These are phyloP conservation scores for Sarcophaga peregrina DNA, from an alignment of 1,140 invertebrate genomes.

Conservation along the genomic window DNA sequence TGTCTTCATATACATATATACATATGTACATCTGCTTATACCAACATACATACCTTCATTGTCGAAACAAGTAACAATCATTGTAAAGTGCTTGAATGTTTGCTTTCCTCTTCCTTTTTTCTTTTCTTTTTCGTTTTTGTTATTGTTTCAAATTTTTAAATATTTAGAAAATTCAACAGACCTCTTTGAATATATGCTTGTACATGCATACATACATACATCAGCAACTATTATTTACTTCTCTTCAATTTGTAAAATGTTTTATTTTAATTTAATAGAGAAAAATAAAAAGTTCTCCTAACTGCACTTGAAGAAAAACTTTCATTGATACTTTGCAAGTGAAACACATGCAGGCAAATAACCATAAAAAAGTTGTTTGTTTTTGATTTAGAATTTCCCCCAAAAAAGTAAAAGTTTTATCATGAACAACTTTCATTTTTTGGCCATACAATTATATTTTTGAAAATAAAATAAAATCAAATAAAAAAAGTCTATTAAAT, in stretches of 20 bases:
- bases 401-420: no score
- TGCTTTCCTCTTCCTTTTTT: neutral
- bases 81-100: neutral
- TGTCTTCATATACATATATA: neutral
- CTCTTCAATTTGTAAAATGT: neutral
- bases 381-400: no score
- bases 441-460: no score
- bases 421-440: no score
- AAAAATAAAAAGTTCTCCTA: neutral
- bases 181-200: no score
- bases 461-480: no score
- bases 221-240: neutral
- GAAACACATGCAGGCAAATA: no score
- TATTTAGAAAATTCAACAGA: neutral
- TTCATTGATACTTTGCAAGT: neutral
- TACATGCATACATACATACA: no score
- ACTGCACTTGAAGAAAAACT: neutral
- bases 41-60: neutral
- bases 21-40: no score
- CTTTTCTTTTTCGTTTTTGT: neutral
- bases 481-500: no score
- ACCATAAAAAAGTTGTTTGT: no score
- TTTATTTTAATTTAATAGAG: neutral
- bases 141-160: neutral
- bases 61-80: slow-evolving; percentile 14